These are phyloP conservation scores for Halocaridina rubra DNA, from an alignment of 2,888 invertebrate species.

Conservation along the genomic window DNA sequence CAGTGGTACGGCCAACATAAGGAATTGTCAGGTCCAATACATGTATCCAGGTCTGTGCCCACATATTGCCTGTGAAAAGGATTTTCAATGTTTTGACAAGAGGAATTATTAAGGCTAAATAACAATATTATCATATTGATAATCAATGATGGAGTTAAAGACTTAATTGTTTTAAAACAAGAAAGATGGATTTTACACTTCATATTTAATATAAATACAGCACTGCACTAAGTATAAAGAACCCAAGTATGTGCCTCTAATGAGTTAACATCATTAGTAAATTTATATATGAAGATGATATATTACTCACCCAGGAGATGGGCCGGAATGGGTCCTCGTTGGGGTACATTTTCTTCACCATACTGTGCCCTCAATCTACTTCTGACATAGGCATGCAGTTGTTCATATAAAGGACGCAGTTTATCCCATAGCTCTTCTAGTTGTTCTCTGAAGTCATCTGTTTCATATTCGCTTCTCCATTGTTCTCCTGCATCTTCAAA, in stretches of 20 bases:
- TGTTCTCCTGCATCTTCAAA: conserved; percentile 50
- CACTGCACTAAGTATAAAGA: too few relatives aligned
- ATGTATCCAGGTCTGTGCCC: conserved; percentile 86
- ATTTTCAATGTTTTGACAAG: too few relatives aligned
- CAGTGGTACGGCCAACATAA: conserved; percentile 77
- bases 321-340: conserved; percentile 80
- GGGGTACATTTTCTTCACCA: conserved; percentile 79
- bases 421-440: conserved; percentile 69
- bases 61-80: conserved; percentile 78
- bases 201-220: too few relatives aligned
- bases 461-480: conserved; percentile 63
- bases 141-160: too few relatives aligned
- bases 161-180: too few relatives aligned
- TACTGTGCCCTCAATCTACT: conserved; percentile 74
- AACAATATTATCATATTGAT: too few relatives aligned
- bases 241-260: too few relatives aligned
- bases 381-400: conserved; percentile 85
- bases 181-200: too few relatives aligned
- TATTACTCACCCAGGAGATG: conserved; percentile 79
- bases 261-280: too few relatives aligned
- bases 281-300: too few relatives aligned
- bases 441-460: conserved; percentile 28
- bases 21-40: conserved; percentile 81
- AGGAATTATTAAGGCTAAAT: too few relatives aligned
- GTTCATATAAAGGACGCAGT: conserved; percentile 81